These are phyloP conservation scores for Luidia sarsii DNA, from an alignment of 53 echinoderm and acorn worm genomes.

Conservation along the genomic window DNA sequence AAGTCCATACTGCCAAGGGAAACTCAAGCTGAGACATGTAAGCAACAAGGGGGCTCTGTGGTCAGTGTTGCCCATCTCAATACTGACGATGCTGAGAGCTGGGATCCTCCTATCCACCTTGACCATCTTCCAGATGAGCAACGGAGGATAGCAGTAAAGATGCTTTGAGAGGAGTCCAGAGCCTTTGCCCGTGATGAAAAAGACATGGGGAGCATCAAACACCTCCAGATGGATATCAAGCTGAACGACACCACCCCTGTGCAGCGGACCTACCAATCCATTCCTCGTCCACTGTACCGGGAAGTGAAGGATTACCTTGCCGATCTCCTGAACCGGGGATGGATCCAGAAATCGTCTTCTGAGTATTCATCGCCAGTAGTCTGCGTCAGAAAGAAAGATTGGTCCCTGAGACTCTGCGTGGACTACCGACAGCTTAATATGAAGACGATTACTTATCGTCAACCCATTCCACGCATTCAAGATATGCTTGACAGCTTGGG, in stretches of 20 bases:
- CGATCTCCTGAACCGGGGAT: constrained; percentile 52
- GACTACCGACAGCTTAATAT: constrained; percentile 38
- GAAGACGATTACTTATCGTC: constrained; percentile 50
- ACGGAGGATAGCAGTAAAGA: neutral
- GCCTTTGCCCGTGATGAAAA: constrained; percentile 8
- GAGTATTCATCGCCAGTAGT: constrained; percentile 62
- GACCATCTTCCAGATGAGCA: constrained; percentile 2
- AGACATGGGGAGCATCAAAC: constrained; percentile 30
- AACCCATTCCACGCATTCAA: constrained; percentile 50
- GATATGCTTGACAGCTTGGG: constrained; percentile 42
- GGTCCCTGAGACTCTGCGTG: constrained; percentile 46
- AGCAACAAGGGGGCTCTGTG: neutral
- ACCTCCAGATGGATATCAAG: constrained; percentile 40
- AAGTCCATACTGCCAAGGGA: constrained; percentile 16
- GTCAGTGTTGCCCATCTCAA: neutral
- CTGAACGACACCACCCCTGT: constrained; percentile 42
- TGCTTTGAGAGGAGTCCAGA: constrained; percentile 19
- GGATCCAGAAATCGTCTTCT: constrained; percentile 65
- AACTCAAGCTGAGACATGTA: no score
- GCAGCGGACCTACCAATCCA: constrained; percentile 51
- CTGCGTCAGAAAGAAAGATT: constrained; percentile 62
- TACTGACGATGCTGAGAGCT: neutral
- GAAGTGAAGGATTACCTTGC: no score
- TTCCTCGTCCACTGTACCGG: constrained; percentile 46
- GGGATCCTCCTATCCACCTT: neutral